phyloP scores from a whole-genome alignment of 2,113 vertebrate genomes.

The Notothenia rossii region DNA sequence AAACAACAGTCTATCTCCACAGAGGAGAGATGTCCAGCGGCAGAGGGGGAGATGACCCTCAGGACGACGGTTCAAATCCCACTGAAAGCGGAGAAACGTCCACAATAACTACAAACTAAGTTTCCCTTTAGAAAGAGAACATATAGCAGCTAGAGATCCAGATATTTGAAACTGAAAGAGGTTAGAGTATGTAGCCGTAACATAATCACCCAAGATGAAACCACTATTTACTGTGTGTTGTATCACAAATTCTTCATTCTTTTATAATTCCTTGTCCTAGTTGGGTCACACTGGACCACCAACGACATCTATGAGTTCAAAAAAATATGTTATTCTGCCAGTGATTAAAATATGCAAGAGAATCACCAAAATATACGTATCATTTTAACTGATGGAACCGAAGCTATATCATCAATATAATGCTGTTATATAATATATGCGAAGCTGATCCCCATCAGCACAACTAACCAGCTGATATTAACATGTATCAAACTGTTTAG shows the following conservation, averaged over 20 bases:
- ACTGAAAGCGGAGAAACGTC: conserved; percentile 10
- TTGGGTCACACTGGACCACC: too few relatives aligned
- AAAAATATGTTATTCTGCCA: not conserved
- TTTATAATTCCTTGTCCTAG: too few relatives aligned
- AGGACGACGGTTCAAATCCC: conserved; percentile 45
- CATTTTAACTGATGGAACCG: too few relatives aligned
- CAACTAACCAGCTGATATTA: too few relatives aligned
- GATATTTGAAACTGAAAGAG: not conserved
- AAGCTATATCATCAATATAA: too few relatives aligned
- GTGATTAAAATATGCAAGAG: not conserved
- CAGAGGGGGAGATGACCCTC: conserved; percentile 13
- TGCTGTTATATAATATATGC: too few relatives aligned
- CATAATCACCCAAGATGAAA: too few relatives aligned
- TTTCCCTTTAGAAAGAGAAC: not conserved
- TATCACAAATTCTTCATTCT: not conserved
- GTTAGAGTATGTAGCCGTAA: not conserved
- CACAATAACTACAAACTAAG: not conserved
- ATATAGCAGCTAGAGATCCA: not conserved
- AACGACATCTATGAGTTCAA: too few relatives aligned
- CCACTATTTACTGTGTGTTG: too few relatives aligned
- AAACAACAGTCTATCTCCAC: conserved; percentile 70
- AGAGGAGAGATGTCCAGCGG: conserved; percentile 46
- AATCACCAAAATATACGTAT: not conserved
- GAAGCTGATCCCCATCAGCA: too few relatives aligned
- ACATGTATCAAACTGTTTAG: too few relatives aligned